Base-by-base conservation (phyloP, 1,140 invertebrate genomes). In the Nymphalis io region DNA sequence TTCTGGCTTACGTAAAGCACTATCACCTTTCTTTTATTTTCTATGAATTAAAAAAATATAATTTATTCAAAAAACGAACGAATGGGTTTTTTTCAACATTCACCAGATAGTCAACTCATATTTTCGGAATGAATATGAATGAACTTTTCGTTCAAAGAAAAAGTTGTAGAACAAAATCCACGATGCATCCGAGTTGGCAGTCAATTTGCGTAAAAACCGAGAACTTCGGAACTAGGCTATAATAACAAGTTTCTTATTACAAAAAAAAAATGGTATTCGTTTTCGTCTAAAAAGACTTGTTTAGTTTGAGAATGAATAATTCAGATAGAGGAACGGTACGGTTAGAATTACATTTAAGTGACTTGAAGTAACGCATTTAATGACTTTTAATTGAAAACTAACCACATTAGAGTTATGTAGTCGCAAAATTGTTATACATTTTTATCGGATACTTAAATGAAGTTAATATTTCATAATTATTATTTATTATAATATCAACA, bases 131-230 rank as follows among this genome's bases (percentile, higher is more conserved):
- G 68, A 70, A 70, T 64, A 64, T 70, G 68, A 70, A 70, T 64
- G 61, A 57, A 70, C 20, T 62, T 68, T 55, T 68, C 20, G 55
- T 61, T 64, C 55, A 58, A 70, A 70, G 55, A 60, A 70, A 59
- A 70, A 70, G 60, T 61, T 70, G 63, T 64, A 64, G 59, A 62
- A 70, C 61, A 58, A 64, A 70, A 70, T 70, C 63, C 68, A 64
- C 68, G 61, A 62, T 70, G 68, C 68, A 70, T 64, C 61, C 57
- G 68, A 59, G 55, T 64, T 59, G 60, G 61, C 68, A 64, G 68
- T 70, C 53, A 64, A 70, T 70, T 70, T 70, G 60, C 60, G 67
- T 69, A 69, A 69, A 69, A 69, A 69, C 60, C 55, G 53, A 33
- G 40, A 69, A 63, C 67, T 62, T 57, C 53, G 23, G 23, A 51